Base-by-base conservation (phyloP, 2,888 invertebrate genomes). In the Salpingus planirostris region DNA sequence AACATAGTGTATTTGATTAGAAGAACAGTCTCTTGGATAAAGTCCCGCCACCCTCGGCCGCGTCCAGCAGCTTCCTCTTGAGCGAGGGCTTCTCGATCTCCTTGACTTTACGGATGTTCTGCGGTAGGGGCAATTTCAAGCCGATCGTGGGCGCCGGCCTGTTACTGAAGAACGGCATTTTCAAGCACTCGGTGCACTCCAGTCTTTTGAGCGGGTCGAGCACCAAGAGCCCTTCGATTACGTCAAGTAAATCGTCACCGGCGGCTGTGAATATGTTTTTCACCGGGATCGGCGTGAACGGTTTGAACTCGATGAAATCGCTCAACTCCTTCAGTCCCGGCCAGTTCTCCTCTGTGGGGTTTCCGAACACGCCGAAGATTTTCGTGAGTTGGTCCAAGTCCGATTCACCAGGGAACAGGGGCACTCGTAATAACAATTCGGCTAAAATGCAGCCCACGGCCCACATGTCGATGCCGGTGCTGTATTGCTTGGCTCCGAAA, bases 381-480 rank as follows among this genome's bases (percentile, higher is more conserved):
- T 84, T 86, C 1, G 88, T 86, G 23, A 99, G 67, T 59, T 99
- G 98, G 67, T 97, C 96, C 32, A 99, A 69, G 65, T 99, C 98
- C 0, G 93, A 86, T 52, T 97, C 97, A 3, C 97, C 97, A 1
- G 96, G 92, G 39, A 99, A 72, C 55, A 99, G 86, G 1, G 98
- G 97, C 2, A 85, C 80, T 42, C 92, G 69, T n/a, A 92, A 67
- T 27, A 92, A 65, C 11, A 98, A 69, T 65, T 98, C 98, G 0
- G 95, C 98, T 40, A 98, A 64, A 56, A 99, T 97, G 61, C 98
- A 99, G 2, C 98, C 98, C 7, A 95, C 79, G 2, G 98, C 96
- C 98, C 98, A 99, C 72, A 97, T 93, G 59, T 99, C 98, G 10
- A 99, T 87, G 2, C 92, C 92, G 7, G 86, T 87, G 8, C 92